Percentiles rank a stretch among this genome's conserved stretches.
phyloP scores from a whole-genome alignment of 2,797 vertebrate species.

The Rhinatrema bivittatum region DNA sequence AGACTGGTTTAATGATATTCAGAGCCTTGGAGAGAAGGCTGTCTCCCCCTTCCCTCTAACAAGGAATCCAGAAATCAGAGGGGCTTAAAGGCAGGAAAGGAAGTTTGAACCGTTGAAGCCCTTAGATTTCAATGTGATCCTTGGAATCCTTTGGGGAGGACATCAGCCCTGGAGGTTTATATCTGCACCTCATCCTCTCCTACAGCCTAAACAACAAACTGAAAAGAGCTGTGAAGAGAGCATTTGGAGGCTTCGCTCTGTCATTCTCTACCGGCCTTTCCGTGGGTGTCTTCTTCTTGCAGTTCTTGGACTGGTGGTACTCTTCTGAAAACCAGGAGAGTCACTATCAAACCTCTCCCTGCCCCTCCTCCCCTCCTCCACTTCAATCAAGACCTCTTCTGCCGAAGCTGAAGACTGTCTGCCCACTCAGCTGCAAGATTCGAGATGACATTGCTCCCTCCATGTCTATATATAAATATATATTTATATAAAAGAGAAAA shows the following conservation, averaged over 20 bases:
- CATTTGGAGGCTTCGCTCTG: conserved; percentile 54
- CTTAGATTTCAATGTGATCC: no score
- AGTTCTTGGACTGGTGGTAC: conserved; percentile 97
- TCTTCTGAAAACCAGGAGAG: conserved; percentile 83
- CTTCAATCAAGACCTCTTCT: conserved; percentile 49
- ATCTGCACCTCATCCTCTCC: no score
- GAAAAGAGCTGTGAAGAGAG: conserved; percentile 50
- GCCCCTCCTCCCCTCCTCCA: conserved; percentile 81
- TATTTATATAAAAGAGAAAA: no score
- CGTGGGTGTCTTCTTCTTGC: conserved; percentile 87
- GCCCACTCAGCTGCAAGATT: conserved; percentile 70
- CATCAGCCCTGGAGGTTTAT: no score
- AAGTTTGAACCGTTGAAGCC: no score
- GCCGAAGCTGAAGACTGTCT: conserved; percentile 54
- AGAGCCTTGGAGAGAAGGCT: no score
- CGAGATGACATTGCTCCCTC: conserved; percentile 76
- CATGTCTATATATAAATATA: no score
- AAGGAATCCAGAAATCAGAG: no score
- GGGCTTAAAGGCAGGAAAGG: no score
- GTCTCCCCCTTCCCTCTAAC: no score
- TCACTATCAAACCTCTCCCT: conserved; percentile 69
- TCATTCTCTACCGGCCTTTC: conserved; percentile 83
- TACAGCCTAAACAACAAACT: conserved; percentile 56
- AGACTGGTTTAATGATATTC: no score
- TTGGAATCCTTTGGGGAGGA: no score